Base-by-base conservation (phyloP, 2,797 vertebrate species). In the Rhyacichthys aspro region DNA sequence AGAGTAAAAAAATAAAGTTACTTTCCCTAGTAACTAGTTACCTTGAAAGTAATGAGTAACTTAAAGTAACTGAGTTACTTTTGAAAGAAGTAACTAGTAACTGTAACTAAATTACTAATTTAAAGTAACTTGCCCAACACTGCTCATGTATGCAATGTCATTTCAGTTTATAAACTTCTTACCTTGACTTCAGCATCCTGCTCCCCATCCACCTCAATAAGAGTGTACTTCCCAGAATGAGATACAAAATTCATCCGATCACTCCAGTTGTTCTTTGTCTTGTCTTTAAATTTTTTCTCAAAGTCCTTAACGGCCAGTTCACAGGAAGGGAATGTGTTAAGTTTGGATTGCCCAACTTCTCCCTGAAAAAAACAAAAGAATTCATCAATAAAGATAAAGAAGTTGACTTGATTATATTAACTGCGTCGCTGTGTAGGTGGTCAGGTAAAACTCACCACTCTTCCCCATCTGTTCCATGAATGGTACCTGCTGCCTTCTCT, bases 201-300 rank as follows among this genome's bases (percentile, higher is more conserved):
- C 0, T 92, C 93, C 9, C 90, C 91, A 39, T 95, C 91, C 63
- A 97, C 95, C 34, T 99, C 93, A 0, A 96, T 98, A 63, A 97
- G 85, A 0, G 92, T 96, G 85, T 99, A 98, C 67, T 98, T 99
- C 55, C 93, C 92, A 0, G 89, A 3, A 11, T 95, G 90, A 37
- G 93, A 89, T 46, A 93, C 71, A 14, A 97, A 99, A 54, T 76
- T 90, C 1, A 76, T 77, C 37, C 90, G 84, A 0, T 94, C 81
- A 0, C 69, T 86, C 96, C 96, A 99, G 23, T 69, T 93, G 85
- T 98, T 98, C 85, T 96, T 96, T 1, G 97, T 98, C 86, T 98
- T 98, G 37, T 97, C 94, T 53, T 84, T 85, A 79, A 96, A 98
- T 78, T 97, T 98, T 76, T 96, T 98, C 86, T 97, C 95, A 84